phyloP scores from a whole-genome alignment of 2,797 vertebrate genomes.

The Hoplostethus atlanticus region DNA sequence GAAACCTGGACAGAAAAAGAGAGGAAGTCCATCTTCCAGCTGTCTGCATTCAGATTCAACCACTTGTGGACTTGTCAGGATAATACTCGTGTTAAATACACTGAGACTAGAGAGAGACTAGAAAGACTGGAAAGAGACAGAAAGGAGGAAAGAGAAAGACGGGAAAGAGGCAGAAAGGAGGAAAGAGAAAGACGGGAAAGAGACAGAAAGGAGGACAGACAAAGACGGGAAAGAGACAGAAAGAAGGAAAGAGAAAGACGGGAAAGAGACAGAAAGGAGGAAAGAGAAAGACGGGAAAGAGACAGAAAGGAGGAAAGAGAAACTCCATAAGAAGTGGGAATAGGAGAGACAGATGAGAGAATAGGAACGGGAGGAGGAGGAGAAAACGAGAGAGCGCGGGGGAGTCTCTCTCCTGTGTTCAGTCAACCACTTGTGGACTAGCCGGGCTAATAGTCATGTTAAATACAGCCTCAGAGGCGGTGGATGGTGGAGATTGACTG shows the following conservation, averaged over 20 bases:
- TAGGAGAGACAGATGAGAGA: neutral
- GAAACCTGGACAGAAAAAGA: constrained; percentile 19
- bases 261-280: no score
- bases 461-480: constrained; percentile 52
- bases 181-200: neutral
- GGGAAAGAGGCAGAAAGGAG: no score
- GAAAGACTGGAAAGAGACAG: no score
- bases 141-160: no score
- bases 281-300: neutral
- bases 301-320: no score
- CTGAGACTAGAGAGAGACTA: neutral
- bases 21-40: constrained; percentile 26
- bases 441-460: constrained; percentile 52
- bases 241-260: no score
- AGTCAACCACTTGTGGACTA: constrained; percentile 49
- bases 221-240: neutral
- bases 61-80: constrained; percentile 4
- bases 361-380: neutral
- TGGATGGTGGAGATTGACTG: constrained; percentile 36
- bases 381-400: neutral
- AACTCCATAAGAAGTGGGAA: neutral
- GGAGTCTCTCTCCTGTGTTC: neutral
- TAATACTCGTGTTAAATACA: constrained; percentile 8
- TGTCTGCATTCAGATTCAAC: constrained; percentile 27
- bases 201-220: neutral